Conservation (phyloP, 2,113 vertebrate species). For the Muscicapa adusta region DNA sequence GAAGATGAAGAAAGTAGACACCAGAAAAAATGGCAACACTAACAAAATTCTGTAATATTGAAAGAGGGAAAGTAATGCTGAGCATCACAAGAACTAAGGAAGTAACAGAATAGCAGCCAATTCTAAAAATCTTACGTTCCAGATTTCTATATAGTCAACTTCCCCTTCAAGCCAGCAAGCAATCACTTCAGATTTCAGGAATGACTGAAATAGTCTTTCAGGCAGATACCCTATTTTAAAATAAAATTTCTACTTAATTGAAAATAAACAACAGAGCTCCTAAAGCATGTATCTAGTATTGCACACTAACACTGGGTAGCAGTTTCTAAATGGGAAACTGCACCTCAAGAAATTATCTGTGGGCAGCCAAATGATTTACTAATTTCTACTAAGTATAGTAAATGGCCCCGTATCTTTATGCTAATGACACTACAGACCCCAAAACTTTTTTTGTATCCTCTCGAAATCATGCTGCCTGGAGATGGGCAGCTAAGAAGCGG, state of each 20-base stretch:
- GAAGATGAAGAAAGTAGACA: background rate
- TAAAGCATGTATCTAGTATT: background rate
- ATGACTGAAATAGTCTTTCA: background rate
- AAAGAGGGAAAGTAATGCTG: background rate
- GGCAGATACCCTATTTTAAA: background rate
- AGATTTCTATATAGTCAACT: background rate
- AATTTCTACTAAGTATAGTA: background rate
- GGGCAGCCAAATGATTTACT: background rate
- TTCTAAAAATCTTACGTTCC: background rate
- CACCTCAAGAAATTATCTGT: background rate
- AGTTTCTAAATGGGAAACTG: background rate
- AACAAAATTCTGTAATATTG: background rate
- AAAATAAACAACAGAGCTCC: background rate
- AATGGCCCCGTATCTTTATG: background rate
- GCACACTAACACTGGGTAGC: background rate
- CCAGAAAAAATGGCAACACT: background rate
- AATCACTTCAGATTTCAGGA: background rate
- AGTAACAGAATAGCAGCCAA: background rate
- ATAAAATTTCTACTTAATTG: background rate
- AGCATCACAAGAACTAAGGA: background rate
- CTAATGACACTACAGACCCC: background rate
- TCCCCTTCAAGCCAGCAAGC: background rate
- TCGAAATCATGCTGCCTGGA: fast-evolving
- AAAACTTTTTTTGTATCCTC: background rate
- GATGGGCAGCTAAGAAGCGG: background rate